Conservation (phyloP, 1,140 invertebrate genomes). For the Drosophila arawakana region DNA sequence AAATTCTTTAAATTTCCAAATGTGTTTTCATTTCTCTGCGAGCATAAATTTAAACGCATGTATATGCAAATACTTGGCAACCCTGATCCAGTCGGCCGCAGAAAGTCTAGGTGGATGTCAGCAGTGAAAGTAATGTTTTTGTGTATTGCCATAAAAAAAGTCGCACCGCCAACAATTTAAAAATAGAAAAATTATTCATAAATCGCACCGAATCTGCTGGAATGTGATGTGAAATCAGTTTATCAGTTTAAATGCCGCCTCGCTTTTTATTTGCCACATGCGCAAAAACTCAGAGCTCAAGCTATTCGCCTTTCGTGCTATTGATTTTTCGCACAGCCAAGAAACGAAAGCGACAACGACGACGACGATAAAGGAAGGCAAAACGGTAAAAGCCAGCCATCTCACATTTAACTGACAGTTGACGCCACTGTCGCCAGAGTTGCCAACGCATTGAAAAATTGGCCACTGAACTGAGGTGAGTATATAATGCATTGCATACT, state of each 20-base stretch:
- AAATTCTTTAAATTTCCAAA: slow-evolving; percentile 72
- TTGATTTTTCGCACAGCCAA: slow-evolving; percentile 39
- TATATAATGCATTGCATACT: slow-evolving; percentile 27
- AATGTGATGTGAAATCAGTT: background rate
- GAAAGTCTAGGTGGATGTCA: slow-evolving; percentile 22
- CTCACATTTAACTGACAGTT: slow-evolving; percentile 28
- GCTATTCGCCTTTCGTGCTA: background rate
- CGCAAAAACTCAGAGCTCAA: slow-evolving; percentile 3
- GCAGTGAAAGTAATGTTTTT: slow-evolving; percentile 4
- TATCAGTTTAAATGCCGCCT: slow-evolving; percentile 8
- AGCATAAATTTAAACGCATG: background rate
- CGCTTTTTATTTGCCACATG: background rate
- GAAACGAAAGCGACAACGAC: background rate
- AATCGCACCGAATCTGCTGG: slow-evolving; percentile 5
- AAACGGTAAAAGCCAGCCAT: background rate
- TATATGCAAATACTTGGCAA: slow-evolving; percentile 6
- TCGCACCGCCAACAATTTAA: background rate
- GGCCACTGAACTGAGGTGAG: slow-evolving; percentile 29
- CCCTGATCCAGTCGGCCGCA: background rate
- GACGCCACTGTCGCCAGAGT: slow-evolving; percentile 33
- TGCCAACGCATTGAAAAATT: slow-evolving; percentile 34
- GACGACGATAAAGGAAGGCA: background rate
- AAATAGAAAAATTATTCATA: background rate
- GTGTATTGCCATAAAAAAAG: background rate
- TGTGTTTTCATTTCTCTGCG: slow-evolving; percentile 41